Percentiles rank a stretch among this genome's conserved stretches.
phyloP scores from a whole-genome alignment of 2,797 vertebrate species.

The Siniperca obscura region DNA sequence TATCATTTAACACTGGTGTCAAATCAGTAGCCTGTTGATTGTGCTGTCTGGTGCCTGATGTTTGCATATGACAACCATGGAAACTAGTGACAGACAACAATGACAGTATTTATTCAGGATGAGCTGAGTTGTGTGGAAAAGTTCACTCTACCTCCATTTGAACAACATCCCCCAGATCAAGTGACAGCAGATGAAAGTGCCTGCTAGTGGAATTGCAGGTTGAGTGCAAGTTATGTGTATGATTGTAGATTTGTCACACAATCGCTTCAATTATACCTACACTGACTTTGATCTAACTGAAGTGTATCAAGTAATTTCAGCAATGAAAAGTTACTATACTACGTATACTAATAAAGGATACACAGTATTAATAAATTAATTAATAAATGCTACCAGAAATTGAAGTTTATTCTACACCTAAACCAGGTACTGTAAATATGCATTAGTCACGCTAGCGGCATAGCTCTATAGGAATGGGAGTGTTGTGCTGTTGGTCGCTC shows the following conservation, averaged over 20 bases:
- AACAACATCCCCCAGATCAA: conserved; percentile 26
- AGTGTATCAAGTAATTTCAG: not conserved
- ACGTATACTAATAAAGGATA: not conserved
- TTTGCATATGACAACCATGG: conserved; percentile 38
- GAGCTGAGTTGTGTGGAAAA: conserved; percentile 37
- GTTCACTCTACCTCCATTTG: not conserved
- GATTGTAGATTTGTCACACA: not conserved
- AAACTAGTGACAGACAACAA: conserved; percentile 41
- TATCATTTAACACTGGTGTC: conserved; percentile 1
- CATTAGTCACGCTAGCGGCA: not conserved
- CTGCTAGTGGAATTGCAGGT: not conserved
- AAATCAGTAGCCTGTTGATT: conserved; percentile 23
- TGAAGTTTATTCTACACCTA: not conserved
- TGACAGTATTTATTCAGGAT: conserved; percentile 47
- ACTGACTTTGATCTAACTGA: not conserved
- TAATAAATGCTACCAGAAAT: not conserved
- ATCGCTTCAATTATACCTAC: not conserved
- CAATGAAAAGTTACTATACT: not conserved
- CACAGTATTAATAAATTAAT: no score
- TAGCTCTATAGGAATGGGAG: no score
- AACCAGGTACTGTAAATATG: not conserved
- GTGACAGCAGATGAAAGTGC: conserved; percentile 4
- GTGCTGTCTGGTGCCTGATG: conserved; percentile 20
- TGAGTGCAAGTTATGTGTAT: not conserved
- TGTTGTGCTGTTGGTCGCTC: not conserved